Conservation (phyloP, 2,797 vertebrate species). For the Neostethus bicornis region DNA sequence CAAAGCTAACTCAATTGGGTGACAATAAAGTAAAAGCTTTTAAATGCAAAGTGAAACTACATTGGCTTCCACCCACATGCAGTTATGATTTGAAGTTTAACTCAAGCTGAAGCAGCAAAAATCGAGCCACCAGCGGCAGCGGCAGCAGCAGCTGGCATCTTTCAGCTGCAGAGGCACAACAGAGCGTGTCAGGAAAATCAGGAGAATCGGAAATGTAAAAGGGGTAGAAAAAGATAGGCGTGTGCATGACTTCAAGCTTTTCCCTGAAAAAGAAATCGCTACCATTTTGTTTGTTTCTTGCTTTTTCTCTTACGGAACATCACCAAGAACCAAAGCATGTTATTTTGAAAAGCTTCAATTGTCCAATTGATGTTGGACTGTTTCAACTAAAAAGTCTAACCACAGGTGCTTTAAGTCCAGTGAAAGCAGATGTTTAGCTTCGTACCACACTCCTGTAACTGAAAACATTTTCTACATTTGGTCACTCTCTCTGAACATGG, state of each 20-base stretch:
- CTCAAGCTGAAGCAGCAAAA: not conserved
- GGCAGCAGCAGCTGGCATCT: not conserved
- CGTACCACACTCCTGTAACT: slow-evolving; percentile 18
- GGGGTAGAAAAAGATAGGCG: not conserved
- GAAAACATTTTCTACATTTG: slow-evolving; percentile 27
- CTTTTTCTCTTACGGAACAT: slow-evolving; percentile 28
- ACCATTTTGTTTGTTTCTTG: slow-evolving; percentile 38
- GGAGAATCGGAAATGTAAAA: not conserved
- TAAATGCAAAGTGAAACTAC: not conserved
- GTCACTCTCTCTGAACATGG: slow-evolving; percentile 5
- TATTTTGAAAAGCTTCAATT: slow-evolving; percentile 42
- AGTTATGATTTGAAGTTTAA: not conserved
- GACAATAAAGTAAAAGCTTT: not conserved
- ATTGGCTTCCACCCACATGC: not conserved
- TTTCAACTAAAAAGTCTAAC: slow-evolving; percentile 38
- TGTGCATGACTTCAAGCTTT: slow-evolving; percentile 29
- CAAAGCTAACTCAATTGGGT: not conserved
- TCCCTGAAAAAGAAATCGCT: slow-evolving; percentile 54
- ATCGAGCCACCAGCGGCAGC: not conserved
- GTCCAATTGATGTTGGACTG: slow-evolving; percentile 52
- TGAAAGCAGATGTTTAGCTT: slow-evolving; percentile 32
- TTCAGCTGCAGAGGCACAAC: not conserved
- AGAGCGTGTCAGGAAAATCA: not conserved
- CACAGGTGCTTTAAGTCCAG: slow-evolving; percentile 22
- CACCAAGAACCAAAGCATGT: slow-evolving; percentile 21